phyloP scores from a whole-genome alignment of 1,140 invertebrate genomes.

The Anthonomus grandis region DNA sequence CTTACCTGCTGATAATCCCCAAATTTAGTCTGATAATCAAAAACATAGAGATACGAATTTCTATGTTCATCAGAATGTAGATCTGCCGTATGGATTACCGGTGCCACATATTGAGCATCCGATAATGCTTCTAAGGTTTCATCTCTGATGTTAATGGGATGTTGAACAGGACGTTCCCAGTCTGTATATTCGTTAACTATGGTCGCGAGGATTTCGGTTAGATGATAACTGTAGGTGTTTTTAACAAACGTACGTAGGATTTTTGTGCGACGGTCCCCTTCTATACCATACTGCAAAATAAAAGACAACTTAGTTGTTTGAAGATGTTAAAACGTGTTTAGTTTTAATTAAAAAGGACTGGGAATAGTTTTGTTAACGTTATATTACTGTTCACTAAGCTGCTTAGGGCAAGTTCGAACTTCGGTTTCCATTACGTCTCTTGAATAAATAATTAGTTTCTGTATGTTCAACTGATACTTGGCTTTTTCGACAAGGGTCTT shows the following conservation, averaged over 20 bases:
- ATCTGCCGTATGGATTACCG: constrained; percentile 86
- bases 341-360: too few relatives aligned
- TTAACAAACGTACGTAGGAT: constrained; percentile 89
- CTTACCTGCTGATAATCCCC: constrained; percentile 86
- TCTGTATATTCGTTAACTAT: constrained; percentile 97
- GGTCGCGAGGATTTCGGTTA: constrained; percentile 79
- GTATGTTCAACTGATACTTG: too few relatives aligned
- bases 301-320: too few relatives aligned
- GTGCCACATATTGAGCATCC: constrained; percentile 91
- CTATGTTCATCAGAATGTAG: constrained; percentile 80
- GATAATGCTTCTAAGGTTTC: constrained; percentile 90
- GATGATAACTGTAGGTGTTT: constrained; percentile 87
- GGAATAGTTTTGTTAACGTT: too few relatives aligned
- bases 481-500: too few relatives aligned
- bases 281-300: constrained; percentile 76
- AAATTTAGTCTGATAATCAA: constrained; percentile 90
- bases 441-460: too few relatives aligned
- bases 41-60: constrained; percentile 89
- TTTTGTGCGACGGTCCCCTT: constrained; percentile 76
- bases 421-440: too few relatives aligned
- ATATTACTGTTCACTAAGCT: too few relatives aligned
- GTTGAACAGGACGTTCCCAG: constrained; percentile 90
- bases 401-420: too few relatives aligned
- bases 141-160: constrained; percentile 90
- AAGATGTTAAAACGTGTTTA: too few relatives aligned